Evolutionary conservation across 2,797 vertebrate genomes (phyloP).

Genomic region (Perodicticus potto): DNA sequence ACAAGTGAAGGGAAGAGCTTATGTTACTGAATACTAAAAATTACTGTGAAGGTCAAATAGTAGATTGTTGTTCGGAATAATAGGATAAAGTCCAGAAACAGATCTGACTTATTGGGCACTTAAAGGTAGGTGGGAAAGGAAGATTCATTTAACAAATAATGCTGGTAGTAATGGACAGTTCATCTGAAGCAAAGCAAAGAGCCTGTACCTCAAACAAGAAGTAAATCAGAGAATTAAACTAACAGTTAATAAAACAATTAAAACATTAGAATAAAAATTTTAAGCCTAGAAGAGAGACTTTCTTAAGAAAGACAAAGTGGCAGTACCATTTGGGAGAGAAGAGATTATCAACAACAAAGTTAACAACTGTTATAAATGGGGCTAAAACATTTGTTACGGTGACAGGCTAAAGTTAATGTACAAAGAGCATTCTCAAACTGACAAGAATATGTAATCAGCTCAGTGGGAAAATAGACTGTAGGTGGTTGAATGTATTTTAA

Average conservation of each 20-base stretch:
- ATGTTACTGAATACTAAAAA: conserved; percentile 20
- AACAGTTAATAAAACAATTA: conserved; percentile 25
- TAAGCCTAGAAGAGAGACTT: conserved; percentile 34
- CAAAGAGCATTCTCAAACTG: background rate
- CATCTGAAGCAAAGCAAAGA: conserved; percentile 46
- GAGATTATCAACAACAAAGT: background rate
- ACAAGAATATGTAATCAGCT: background rate
- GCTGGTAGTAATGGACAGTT: background rate
- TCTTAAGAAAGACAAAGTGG: conserved; percentile 4
- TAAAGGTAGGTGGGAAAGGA: background rate
- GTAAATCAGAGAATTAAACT: conserved; percentile 36
- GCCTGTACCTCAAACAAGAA: background rate
- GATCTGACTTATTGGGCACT: background rate
- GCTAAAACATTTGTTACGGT: background rate
- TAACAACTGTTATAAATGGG: background rate
- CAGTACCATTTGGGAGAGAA: background rate
- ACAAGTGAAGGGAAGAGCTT: background rate
- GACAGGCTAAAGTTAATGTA: background rate
- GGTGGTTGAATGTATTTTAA: background rate
- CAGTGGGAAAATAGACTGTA: background rate
- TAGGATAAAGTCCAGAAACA: background rate
- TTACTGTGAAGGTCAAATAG: background rate
- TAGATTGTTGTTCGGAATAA: background rate
- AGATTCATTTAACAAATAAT: conserved; percentile 33
- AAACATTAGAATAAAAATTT: conserved; percentile 50